phyloP scores from a whole-genome alignment of 2,113 vertebrate genomes.

The Henicopernis longicauda region DNA sequence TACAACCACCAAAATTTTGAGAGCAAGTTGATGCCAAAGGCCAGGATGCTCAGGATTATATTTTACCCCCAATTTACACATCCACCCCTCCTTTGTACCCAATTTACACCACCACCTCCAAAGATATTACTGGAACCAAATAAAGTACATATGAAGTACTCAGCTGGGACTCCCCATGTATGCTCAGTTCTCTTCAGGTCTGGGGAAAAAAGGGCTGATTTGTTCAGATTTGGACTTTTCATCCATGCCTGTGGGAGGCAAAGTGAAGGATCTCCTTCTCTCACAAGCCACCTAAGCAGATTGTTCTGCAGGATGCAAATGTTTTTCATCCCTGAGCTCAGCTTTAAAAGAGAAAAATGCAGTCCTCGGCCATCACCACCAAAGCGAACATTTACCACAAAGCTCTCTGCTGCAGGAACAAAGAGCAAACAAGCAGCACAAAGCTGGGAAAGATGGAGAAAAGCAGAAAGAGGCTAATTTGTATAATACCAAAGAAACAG shows the following conservation, averaged over 20 bases:
- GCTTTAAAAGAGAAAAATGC: background rate
- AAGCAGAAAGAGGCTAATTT: background rate
- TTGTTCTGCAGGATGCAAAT: background rate
- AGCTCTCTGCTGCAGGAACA: background rate
- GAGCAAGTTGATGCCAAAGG: background rate
- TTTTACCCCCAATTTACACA: background rate
- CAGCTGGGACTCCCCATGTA: background rate
- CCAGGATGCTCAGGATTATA: background rate
- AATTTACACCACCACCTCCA: background rate
- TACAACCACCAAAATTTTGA: background rate
- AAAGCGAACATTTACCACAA: background rate
- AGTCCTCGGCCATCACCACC: background rate
- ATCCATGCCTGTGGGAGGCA: background rate
- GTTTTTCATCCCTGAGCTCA: slow-evolving; percentile 23
- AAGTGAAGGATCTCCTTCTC: background rate
- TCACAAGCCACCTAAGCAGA: background rate
- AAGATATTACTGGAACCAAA: background rate
- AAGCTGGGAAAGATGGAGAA: background rate
- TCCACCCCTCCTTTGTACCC: background rate
- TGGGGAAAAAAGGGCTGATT: background rate
- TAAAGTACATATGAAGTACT: background rate
- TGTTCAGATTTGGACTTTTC: background rate
- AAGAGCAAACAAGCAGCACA: background rate
- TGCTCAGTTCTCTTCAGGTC: background rate
- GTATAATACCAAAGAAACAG: background rate